Percentiles rank a stretch among this genome's conserved stretches.
phyloP scores from a whole-genome alignment of 2,113 vertebrate genomes.

The Sialia sialis region DNA sequence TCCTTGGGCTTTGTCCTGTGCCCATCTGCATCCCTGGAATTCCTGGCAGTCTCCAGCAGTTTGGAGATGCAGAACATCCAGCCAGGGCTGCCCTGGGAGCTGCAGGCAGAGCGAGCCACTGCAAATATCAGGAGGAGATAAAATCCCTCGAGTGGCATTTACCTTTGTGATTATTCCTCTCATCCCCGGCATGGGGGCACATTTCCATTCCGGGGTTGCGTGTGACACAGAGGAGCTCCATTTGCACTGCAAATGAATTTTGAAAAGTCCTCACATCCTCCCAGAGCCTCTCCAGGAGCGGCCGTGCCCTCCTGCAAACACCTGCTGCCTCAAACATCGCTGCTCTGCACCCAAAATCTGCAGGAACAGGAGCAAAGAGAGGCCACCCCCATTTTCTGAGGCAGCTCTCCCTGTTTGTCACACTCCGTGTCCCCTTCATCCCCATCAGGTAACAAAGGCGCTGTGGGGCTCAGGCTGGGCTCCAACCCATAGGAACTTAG shows the following conservation, averaged over 20 bases:
- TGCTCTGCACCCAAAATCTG: not conserved
- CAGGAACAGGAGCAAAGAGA: rapidly evolving
- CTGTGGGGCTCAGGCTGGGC: rapidly evolving
- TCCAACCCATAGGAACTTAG: rapidly evolving
- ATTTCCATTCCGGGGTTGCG: rapidly evolving
- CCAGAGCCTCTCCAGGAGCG: rapidly evolving
- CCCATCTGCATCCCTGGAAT: rapidly evolving
- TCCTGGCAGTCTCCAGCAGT: not conserved
- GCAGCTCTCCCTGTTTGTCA: rapidly evolving
- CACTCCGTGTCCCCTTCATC: rapidly evolving
- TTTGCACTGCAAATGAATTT: not conserved
- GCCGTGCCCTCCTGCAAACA: not conserved
- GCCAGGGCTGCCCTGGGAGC: not conserved
- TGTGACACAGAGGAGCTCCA: not conserved
- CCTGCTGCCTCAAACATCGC: rapidly evolving
- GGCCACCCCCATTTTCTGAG: rapidly evolving
- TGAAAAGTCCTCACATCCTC: rapidly evolving
- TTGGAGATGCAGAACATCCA: not conserved
- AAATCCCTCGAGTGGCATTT: conserved; percentile 5
- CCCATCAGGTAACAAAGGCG: rapidly evolving
- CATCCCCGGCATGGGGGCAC: not conserved
- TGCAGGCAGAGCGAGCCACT: not conserved
- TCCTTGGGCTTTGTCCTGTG: not conserved
- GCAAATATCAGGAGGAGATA: not conserved
- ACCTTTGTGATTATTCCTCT: not conserved